These are phyloP conservation scores for Propithecus coquereli DNA, from an alignment of 2,113 vertebrate genomes.

Conservation along the genomic window DNA sequence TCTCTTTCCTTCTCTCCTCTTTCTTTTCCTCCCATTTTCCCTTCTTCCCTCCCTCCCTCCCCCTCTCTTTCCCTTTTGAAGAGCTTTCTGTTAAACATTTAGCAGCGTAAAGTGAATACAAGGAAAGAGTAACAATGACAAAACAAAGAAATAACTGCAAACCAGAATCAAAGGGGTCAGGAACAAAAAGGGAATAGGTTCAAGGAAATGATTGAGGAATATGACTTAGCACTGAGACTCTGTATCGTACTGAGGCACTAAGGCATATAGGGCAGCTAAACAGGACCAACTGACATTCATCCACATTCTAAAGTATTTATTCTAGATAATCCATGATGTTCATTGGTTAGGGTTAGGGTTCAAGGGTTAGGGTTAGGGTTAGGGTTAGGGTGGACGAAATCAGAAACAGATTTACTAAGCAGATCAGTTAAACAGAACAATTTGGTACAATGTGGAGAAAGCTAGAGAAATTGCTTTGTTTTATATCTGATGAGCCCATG, in stretches of 20 bases:
- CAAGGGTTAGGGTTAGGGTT: too few species aligned
- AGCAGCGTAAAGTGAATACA: not conserved
- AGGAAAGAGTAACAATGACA: not conserved
- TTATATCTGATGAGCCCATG: not conserved
- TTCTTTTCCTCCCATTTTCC: too few species aligned
- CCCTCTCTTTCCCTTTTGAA: not conserved
- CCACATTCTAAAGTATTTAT: not conserved
- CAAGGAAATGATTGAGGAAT: not conserved
- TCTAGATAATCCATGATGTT: not conserved
- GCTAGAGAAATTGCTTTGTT: not conserved
- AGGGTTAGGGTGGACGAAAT: not conserved
- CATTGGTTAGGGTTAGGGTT: too few species aligned
- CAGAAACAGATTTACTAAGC: not conserved
- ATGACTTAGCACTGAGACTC: not conserved
- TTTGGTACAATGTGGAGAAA: not conserved
- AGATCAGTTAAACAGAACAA: not conserved
- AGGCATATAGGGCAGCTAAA: not conserved
- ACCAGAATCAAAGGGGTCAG: not conserved
- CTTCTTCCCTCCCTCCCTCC: not conserved
- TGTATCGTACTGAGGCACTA: not conserved
- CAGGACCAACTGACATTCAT: not conserved
- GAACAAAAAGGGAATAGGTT: not conserved
- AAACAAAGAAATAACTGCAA: not conserved
- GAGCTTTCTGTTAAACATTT: not conserved
- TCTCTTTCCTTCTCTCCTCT: not conserved